phyloP scores from a whole-genome alignment of 2,797 vertebrate species.

The Melanotaenia maccullochi region DNA sequence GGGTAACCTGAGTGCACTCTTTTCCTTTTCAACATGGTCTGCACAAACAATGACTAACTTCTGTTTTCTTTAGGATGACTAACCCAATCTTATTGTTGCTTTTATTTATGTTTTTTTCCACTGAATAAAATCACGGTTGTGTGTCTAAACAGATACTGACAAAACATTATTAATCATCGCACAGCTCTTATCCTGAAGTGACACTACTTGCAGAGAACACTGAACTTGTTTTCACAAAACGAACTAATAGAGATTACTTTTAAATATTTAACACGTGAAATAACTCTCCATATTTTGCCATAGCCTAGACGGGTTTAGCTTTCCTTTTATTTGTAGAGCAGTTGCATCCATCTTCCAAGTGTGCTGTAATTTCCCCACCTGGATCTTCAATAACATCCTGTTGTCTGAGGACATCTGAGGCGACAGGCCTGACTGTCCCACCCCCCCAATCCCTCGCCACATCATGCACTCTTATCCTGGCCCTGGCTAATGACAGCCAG shows the following conservation, averaged over 20 bases:
- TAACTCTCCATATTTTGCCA: slow-evolving; percentile 11
- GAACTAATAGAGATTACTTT: slow-evolving; percentile 16
- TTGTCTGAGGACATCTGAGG: slow-evolving; percentile 71
- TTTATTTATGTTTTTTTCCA: slow-evolving; percentile 50
- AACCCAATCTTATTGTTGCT: slow-evolving; percentile 45
- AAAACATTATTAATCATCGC: slow-evolving; percentile 36
- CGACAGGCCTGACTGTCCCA: slow-evolving; percentile 62
- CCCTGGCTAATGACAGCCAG: slow-evolving; percentile 71
- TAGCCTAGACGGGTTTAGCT: slow-evolving; percentile 29
- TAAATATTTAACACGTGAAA: slow-evolving; percentile 11
- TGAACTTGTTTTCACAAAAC: slow-evolving; percentile 36
- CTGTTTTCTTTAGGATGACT: slow-evolving; percentile 44
- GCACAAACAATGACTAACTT: slow-evolving; percentile 62
- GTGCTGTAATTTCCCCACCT: slow-evolving; percentile 67
- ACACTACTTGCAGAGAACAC: slow-evolving; percentile 23
- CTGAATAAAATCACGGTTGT: slow-evolving; percentile 45
- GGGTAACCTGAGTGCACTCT: slow-evolving; percentile 62
- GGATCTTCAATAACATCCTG: slow-evolving; percentile 79
- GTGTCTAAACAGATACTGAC: slow-evolving; percentile 62
- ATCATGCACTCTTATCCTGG: slow-evolving; percentile 68
- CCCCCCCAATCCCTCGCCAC: slow-evolving; percentile 30
- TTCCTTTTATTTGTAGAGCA: slow-evolving; percentile 68
- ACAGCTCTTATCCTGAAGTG: slow-evolving; percentile 22
- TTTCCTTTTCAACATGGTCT: slow-evolving; percentile 70
- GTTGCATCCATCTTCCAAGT: slow-evolving; percentile 49